phyloP scores from a whole-genome alignment of 2,888 invertebrate species.

The Orchesellides sinensis region DNA sequence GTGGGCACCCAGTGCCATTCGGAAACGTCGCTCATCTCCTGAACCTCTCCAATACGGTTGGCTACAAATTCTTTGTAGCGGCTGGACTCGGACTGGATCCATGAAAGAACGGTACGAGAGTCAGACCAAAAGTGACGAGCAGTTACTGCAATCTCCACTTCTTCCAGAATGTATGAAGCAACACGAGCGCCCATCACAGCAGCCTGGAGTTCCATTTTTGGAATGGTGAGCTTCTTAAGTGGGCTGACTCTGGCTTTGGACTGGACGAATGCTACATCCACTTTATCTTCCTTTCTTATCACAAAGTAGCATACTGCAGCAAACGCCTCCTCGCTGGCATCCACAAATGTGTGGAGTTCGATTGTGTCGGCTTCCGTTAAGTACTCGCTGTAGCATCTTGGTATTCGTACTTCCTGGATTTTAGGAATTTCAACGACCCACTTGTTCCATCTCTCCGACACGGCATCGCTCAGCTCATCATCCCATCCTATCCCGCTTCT shows the following conservation, averaged over 20 bases:
- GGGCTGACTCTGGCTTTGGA: conserved; percentile 10
- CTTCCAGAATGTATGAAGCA: neutral
- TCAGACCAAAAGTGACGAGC: conserved; percentile 11
- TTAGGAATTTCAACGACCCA: neutral
- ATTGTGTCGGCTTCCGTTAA: neutral
- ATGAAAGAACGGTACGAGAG: neutral
- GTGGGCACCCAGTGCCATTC: conserved; percentile 22
- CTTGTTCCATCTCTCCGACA: neutral
- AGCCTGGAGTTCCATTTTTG: conserved; percentile 24
- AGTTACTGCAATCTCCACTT: neutral
- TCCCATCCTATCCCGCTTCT: conserved; percentile 48
- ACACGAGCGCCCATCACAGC: conserved; percentile 6
- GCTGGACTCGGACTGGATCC: conserved; percentile 7
- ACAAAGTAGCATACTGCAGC: conserved; percentile 15
- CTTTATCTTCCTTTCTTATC: neutral
- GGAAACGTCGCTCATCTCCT: neutral
- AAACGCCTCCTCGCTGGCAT: conserved; percentile 19
- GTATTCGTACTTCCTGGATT: neutral
- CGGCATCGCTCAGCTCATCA: conserved; percentile 14
- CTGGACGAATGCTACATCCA: neutral
- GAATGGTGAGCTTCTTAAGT: conserved; percentile 15
- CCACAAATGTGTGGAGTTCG: conserved; percentile 17
- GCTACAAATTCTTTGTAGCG: conserved; percentile 14
- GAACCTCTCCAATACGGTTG: conserved; percentile 28
- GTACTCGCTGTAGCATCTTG: neutral